Evolutionary conservation across 1,140 invertebrate genomes (phyloP), one percentile per base, ranked within the genome.

Genomic region (Macrobrachium nipponense): DNA sequence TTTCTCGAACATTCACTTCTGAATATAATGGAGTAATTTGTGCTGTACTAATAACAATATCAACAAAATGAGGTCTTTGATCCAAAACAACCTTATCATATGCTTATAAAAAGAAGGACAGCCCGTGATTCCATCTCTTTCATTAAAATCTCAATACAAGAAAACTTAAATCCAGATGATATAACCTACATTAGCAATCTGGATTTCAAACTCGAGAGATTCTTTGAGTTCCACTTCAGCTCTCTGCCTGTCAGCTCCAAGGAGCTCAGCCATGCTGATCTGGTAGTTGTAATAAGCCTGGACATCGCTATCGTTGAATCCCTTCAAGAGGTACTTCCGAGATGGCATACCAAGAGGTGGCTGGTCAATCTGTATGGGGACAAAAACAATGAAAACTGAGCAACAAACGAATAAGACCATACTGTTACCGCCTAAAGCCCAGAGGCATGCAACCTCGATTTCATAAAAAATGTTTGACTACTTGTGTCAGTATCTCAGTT

Each of bases 181-280:
- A 10, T 51, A 8, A 93, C 93, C 94, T 93, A 97, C 96, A 90
- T 98, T 98, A n/a, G 97, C 97, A 62, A 99, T 92, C 87, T 95
- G 93, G 18, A 97, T 97, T 93, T 99, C 98, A 90, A 99, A 99
- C 20, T 96, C 92, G 2, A 99, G 92, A 0, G 97, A 96, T 76
- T 96, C 95, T 27, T 92, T 93, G 64, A 99, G 93, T 90, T 98
- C 96, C 11, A 92, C 91, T 81, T 93, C 91, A 0, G 97, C 97
- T n/a, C 90, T 90, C 0, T 92, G 90, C 86, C 92, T 93, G 27
- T 98, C 92, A 7, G 97, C 96, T 18, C 98, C 98, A 60, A 99
- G 93, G 3, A 98, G 92, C 0, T 95, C 93, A 0, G 98, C 96
- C 75, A 98, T 95, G 88, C 97, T 96, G 0, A 92, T 91, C 90